Evolutionary conservation across 2,888 invertebrate genomes (phyloP).

Genomic region (Epicampocera succincta): DNA sequence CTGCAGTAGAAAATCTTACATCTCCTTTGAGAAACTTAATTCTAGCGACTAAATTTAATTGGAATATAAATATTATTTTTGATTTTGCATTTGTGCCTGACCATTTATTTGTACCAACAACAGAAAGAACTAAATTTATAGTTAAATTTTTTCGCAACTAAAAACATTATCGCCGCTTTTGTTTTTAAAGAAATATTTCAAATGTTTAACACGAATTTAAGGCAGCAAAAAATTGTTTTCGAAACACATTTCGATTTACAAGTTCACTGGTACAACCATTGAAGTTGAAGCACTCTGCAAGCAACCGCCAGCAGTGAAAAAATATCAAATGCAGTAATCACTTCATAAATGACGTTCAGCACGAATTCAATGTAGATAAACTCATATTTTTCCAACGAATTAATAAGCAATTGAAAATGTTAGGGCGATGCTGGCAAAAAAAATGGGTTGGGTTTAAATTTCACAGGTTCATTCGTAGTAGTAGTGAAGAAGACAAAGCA

Average conservation of each 20-base stretch:
- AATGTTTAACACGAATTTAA: constrained; percentile 1
- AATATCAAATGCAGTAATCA: constrained; percentile 57
- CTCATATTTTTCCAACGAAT: constrained; percentile 20
- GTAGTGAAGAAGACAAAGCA: constrained; percentile 4
- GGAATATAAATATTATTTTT: too few species aligned
- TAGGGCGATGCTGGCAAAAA: constrained; percentile 11
- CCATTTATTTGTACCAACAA: too few species aligned
- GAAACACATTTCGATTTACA: constrained; percentile 25
- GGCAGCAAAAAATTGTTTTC: background rate
- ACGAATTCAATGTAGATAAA: constrained; percentile 64
- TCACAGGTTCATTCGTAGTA: constrained; percentile 29
- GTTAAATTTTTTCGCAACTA: too few species aligned
- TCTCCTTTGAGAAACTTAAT: too few species aligned
- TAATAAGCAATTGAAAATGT: constrained; percentile 30
- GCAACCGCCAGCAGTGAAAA: constrained; percentile 13
- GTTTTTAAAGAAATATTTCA: constrained; percentile 23
- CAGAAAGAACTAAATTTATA: too few species aligned
- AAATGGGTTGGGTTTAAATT: constrained; percentile 18
- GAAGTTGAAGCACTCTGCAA: background rate
- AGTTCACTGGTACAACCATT: background rate
- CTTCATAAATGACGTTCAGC: constrained; percentile 51
- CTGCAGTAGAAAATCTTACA: too few species aligned
- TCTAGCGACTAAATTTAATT: too few species aligned
- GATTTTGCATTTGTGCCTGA: too few species aligned
- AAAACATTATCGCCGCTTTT: background rate